These are phyloP conservation scores for Sceliomorpha sp. DNA, from an alignment of 2,888 invertebrate species.

Conservation along the genomic window DNA sequence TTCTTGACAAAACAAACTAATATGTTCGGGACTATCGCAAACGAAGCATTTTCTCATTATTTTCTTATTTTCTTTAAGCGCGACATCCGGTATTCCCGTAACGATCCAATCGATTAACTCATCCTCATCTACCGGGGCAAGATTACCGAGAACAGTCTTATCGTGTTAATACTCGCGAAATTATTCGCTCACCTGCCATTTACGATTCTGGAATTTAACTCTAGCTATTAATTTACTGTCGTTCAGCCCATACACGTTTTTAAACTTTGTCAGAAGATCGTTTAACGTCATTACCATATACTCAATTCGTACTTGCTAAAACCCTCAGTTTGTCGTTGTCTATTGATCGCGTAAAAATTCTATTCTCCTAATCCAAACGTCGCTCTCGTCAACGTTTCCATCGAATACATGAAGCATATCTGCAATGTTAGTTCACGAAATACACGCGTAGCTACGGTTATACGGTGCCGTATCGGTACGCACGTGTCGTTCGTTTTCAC, in stretches of 20 bases:
- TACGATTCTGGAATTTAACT: conserved; percentile 7
- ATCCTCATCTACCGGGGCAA: background rate
- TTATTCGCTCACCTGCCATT: conserved; percentile 7
- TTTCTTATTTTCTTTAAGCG: conserved; percentile 1
- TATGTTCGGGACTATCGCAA: conserved; percentile 1
- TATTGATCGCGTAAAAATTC: background rate
- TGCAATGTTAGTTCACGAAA: conserved; percentile 1
- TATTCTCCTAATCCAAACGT: too few relatives aligned
- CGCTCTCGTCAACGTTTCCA: too few relatives aligned
- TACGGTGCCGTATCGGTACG: background rate
- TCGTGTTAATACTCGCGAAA: conserved; percentile 6
- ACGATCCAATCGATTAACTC: conserved; percentile 6
- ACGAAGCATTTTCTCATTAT: conserved; percentile 4
- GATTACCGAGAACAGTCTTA: conserved; percentile 7
- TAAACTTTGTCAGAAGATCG: conserved; percentile 2
- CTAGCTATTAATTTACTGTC: conserved; percentile 3
- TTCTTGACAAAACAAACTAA: conserved; percentile 1
- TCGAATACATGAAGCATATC: conserved; percentile 1
- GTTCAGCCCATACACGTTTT: conserved; percentile 1
- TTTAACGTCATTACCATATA: conserved; percentile 1
- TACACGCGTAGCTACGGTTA: background rate
- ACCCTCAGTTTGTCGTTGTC: background rate
- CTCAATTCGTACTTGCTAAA: background rate
- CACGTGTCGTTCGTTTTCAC: background rate
- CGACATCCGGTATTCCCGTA: conserved; percentile 2